Evolutionary conservation across 2,113 vertebrate genomes (phyloP), one percentile per base, ranked within the genome.

Genomic region (Scopus umbretta): DNA sequence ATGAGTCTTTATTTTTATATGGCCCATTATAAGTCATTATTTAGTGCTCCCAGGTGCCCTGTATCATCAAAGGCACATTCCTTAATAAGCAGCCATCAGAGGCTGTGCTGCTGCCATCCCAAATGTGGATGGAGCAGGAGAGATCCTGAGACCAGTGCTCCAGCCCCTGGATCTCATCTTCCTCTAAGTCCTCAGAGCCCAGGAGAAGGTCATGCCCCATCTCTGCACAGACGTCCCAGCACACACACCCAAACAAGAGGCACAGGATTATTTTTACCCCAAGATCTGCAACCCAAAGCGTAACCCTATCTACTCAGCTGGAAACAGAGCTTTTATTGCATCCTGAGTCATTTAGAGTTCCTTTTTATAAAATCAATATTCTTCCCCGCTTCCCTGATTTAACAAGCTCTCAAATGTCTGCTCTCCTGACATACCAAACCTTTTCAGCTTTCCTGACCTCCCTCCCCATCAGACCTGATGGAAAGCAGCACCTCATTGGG

Each of bases 281-380:
- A 5, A 16, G 34, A 45, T 79, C 90, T 1, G 1, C 47, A 84
- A 45, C 30, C 74, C 47, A n/a, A 90, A 79, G 12, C 5, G 74
- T 74, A 96, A 86, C 92, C 42, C 82, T 88, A 90, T 58, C 79
- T 80, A 70, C 95, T 67, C 85, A 34, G 67, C 75, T 93, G 89
- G 91, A 92, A 96, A 74, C 7, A 0, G 65, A 96, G 61, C 38
- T 95, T 97, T 95, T 89, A 95, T 83, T 94, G 88, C 72, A 86
- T 94, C 92, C 88, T 29, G n/a, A 96, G 67, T 68, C 10, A 86
- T 76, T 92, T 45, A 73, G 75, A 91, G 71, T 53, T 92, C 81
- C 53, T 88, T 94, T 93, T 76, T 38, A 83, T 61, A 88, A 94
- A 94, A 25, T 18, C 16, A 83, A 47, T 70, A 42, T 73, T 90